These are phyloP conservation scores for Latheticus oryzae DNA, from an alignment of 2,888 invertebrate species.

Conservation along the genomic window DNA sequence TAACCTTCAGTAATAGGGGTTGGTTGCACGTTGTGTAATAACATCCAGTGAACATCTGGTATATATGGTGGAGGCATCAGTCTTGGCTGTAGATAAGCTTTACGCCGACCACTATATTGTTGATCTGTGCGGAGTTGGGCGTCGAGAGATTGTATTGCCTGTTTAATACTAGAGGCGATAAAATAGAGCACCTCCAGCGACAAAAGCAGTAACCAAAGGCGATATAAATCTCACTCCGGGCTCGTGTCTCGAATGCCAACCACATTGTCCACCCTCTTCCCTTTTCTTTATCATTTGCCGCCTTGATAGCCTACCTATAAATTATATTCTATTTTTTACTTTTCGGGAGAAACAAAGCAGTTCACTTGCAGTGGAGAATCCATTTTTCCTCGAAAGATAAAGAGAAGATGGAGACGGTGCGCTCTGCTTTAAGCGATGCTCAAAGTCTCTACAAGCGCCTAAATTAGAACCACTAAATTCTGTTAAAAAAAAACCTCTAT, in stretches of 20 bases:
- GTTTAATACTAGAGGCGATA: constrained; percentile 60
- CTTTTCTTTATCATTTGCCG: constrained; percentile 61
- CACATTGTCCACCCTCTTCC: constrained; percentile 56
- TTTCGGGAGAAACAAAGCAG: constrained; percentile 34
- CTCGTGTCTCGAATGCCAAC: constrained; percentile 62
- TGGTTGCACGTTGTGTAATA: constrained; percentile 38
- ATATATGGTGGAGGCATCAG: constrained; percentile 43
- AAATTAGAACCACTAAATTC: too few relatives aligned
- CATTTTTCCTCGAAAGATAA: too few relatives aligned
- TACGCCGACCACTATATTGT: constrained; percentile 48
- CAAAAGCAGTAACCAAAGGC: constrained; percentile 60
- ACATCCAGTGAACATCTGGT: constrained; percentile 39
- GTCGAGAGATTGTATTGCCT: constrained; percentile 58
- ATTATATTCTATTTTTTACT: constrained; percentile 54
- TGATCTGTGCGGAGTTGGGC: constrained; percentile 49
- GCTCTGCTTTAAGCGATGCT: too few relatives aligned
- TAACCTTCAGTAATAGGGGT: constrained; percentile 34
- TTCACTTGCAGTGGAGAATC: too few relatives aligned
- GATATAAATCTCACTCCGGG: constrained; percentile 61
- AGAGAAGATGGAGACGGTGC: too few relatives aligned
- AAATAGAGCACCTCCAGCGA: constrained; percentile 60
- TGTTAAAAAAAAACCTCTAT: too few relatives aligned
- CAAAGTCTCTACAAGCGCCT: too few relatives aligned
- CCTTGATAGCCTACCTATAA: constrained; percentile 62
- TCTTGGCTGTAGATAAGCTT: constrained; percentile 47